Evolutionary conservation across 1,140 invertebrate genomes (phyloP), one percentile per base, ranked within the genome.

Genomic region (Aradophagus sp.): DNA sequence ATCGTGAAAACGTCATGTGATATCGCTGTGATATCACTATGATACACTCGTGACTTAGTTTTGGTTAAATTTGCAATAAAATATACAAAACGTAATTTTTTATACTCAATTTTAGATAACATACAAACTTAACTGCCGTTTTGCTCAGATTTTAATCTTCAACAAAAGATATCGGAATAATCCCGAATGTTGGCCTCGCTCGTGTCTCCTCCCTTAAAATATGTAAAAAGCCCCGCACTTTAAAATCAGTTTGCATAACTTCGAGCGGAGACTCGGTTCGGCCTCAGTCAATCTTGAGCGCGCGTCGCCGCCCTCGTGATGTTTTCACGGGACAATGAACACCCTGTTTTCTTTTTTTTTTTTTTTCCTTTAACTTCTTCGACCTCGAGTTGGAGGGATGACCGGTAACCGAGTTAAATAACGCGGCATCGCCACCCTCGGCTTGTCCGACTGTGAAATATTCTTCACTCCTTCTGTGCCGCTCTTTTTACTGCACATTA

Each of bases 361-460:
- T 76, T 69, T 61, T 38, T 52, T 70, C 68, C 63, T 71, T 68
- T 39, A 44, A 55, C 61, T 52, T 17, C 61, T 65, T 63, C 59
- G 65, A 75, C 63, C 45, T 55, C 29, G 65, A 56, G 20, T 53
- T 16, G 20, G 20, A 13, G 39, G 70, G 68, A 56, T 61, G n/a
- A n/a, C n/a, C 39, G 75, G 48, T 84, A 84, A 86, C 80, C 77
- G 76, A 85, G 83, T 84, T 85, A 85, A 86, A 85, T 85, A 86
- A 86, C 81, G 80, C 79, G 81, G 84, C 79, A 81, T 83, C 78
- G 78, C 74, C 83, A 79, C 79, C 77, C 77, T 78, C 50, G 72
- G 72, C 36, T 62, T 83, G 83, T 77, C 82, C 82, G 78, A 84
- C 83, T 85, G 84, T 85, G 82, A 86, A 86, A 86, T 85, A 84